Evolutionary conservation across 1,140 invertebrate species (phyloP).

Genomic region (Metopolophium dirhodum): DNA sequence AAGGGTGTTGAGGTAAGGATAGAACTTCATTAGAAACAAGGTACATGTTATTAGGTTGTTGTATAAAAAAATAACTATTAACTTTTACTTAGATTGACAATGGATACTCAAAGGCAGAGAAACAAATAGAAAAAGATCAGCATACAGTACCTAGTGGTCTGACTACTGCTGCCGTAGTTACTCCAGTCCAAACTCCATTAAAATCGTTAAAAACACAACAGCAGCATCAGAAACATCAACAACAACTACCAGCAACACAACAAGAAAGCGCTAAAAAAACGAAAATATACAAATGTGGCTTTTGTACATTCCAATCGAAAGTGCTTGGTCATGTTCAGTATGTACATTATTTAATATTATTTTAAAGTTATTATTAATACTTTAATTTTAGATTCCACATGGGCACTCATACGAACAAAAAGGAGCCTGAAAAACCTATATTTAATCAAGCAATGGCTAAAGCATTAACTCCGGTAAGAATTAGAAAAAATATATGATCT

Average conservation of each 20-base stretch:
- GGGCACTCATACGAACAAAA: constrained; percentile 31
- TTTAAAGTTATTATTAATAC: background rate
- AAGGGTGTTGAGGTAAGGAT: too few relatives aligned
- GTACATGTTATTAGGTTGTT: too few relatives aligned
- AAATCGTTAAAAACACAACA: constrained; percentile 25
- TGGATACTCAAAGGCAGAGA: too few relatives aligned
- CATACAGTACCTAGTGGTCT: too few relatives aligned
- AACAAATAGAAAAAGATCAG: too few relatives aligned
- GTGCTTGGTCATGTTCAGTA: constrained; percentile 57
- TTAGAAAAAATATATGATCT: background rate
- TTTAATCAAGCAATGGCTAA: background rate
- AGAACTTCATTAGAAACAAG: too few relatives aligned
- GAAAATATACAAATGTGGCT: constrained; percentile 59
- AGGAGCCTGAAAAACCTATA: background rate
- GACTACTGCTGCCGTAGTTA: background rate
- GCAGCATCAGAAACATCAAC: background rate
- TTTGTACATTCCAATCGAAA: constrained; percentile 58
- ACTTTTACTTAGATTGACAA: too few relatives aligned
- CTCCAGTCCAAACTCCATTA: background rate
- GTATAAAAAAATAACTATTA: too few relatives aligned
- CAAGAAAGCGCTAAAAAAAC: constrained; percentile 46
- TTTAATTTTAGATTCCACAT: constrained; percentile 44
- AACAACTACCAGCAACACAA: too few relatives aligned
- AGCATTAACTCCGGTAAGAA: too few relatives aligned
- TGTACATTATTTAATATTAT: background rate